Base-by-base conservation (phyloP, 1,140 invertebrate genomes). In the Zaprionus davidi region DNA sequence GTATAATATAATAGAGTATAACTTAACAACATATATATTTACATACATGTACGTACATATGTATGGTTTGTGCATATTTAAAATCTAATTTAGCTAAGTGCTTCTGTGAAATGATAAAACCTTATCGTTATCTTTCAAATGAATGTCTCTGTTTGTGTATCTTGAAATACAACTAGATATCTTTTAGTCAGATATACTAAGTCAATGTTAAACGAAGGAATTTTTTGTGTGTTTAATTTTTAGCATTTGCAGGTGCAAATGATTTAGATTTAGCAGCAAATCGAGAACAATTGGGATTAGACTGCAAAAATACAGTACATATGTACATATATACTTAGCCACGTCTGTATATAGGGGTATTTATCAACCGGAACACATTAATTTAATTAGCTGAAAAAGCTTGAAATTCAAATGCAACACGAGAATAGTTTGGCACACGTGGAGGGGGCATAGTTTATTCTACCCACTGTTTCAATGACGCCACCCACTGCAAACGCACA, bases 381-480 rank as follows among this genome's bases (percentile, higher is more conserved):
- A 53, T 72, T 59, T 28, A 72, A 72, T 72, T 66, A 73, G 65
- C 36, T 41, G 49, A 13, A 62, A 62, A 57, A 36, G 12, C 46
- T 38, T n/a, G 56, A 71, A 56, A 69, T 49, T 11, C 17, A 63
- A 58, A 75, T 70, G 57, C 49, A 69, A 11, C 11, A 22, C 49
- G 49, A 9, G 12, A 57, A 11, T 13, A 38, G 44, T 59, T 58
- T 2, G 28, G 56, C 28, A 15, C 12, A 22, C 28, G 28, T 44
- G 44, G 7, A 49, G 2, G 20, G n/a, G n/a, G 20, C 17, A 49
- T 9, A 49, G 7, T 49, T 51, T 51, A 24, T 51, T 20, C 46
- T 20, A 51, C 46, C 20, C 12, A 24, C 46, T 51, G 12, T 51
- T 51, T 51, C 46, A 20, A 51, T 51, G 41, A 46, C 41, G 41